Evolutionary conservation across 1,140 invertebrate genomes (phyloP).

Genomic region (Octopus sinensis): DNA sequence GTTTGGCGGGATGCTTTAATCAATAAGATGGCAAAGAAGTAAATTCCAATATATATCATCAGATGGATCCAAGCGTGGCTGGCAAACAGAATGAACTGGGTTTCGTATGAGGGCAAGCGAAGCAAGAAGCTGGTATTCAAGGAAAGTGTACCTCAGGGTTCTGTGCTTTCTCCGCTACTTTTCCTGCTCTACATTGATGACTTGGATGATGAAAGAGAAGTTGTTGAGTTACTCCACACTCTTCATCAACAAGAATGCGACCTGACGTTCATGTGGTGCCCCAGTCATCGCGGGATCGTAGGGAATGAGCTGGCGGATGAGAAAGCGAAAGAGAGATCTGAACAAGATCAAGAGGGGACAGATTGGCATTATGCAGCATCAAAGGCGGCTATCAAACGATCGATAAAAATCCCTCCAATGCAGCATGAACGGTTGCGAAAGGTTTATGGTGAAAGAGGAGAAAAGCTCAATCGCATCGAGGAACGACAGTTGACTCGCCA

Average conservation of each 20-base stretch:
- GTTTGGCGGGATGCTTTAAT: constrained; percentile 14
- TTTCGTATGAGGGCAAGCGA: background rate
- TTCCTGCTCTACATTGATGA: background rate
- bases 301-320: background rate
- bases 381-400: background rate
- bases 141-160: background rate
- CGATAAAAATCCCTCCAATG: background rate
- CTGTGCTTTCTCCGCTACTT: background rate
- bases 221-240: background rate
- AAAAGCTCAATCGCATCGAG: background rate
- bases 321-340: background rate
- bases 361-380: background rate
- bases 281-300: background rate
- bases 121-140: constrained; percentile 6
- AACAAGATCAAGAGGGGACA: background rate
- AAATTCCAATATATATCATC: background rate
- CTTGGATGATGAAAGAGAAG: background rate
- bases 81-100: constrained; percentile 14
- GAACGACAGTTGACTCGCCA: background rate
- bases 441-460: background rate
- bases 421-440: background rate
- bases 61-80: constrained; percentile 16
- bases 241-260: background rate
- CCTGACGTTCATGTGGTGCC: background rate
- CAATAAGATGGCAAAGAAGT: background rate